These are phyloP conservation scores for Sarcophilus harrisii DNA, from an alignment of 2,797 vertebrate genomes.

Conservation along the genomic window DNA sequence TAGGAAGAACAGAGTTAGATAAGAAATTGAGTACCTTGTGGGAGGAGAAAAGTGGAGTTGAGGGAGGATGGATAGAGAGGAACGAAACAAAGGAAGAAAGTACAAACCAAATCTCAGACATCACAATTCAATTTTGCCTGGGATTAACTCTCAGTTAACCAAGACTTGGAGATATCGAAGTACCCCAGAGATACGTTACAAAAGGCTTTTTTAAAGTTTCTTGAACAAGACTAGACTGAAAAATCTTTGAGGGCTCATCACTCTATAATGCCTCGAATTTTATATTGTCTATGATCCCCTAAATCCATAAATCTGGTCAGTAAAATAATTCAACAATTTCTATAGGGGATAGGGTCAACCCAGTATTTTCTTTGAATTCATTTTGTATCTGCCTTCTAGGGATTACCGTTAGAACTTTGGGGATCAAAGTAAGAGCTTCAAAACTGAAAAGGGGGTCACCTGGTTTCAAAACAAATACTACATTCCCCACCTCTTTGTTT, in stretches of 20 bases:
- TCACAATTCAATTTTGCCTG: accelerated
- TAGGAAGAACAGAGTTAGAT: not conserved
- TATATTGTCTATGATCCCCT: accelerated
- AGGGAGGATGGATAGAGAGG: not conserved
- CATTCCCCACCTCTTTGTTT: not conserved
- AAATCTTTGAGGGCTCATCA: not conserved
- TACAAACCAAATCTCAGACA: not conserved
- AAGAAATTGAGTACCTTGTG: not conserved
- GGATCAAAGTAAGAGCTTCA: not conserved
- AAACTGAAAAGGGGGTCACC: not conserved
- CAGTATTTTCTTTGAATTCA: not conserved
- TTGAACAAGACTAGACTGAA: not conserved
- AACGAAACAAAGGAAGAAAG: too few relatives aligned
- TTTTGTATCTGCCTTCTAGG: accelerated
- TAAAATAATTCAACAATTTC: not conserved
- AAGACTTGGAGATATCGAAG: not conserved
- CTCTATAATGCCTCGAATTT: not conserved
- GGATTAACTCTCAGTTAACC: not conserved
- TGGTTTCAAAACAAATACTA: not conserved
- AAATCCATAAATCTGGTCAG: not conserved
- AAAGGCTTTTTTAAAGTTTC: not conserved
- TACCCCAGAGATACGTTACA: not conserved
- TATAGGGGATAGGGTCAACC: not conserved
- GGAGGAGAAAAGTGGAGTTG: not conserved
- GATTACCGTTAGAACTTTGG: not conserved